phyloP scores from a whole-genome alignment of 2,113 vertebrate genomes.

The Corythornis cristatus region DNA sequence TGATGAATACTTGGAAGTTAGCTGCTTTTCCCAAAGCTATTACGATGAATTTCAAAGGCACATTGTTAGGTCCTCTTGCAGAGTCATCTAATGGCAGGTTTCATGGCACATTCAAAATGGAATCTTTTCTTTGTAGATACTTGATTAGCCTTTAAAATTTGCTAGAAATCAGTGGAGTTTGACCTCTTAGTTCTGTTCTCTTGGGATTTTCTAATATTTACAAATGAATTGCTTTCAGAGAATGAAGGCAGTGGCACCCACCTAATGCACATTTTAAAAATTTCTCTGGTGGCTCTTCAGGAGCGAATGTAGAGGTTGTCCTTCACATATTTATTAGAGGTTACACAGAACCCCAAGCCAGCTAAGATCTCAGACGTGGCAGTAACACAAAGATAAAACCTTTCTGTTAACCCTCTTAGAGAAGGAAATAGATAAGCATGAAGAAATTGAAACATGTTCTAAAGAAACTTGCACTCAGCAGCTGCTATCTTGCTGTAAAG shows the following conservation, averaged over 20 bases:
- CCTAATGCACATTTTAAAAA: not conserved
- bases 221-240: not conserved
- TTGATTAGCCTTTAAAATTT: not conserved
- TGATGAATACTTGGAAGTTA: not conserved
- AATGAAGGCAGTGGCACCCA: not conserved
- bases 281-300: not conserved
- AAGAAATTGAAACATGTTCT: slow-evolving; percentile 45
- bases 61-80: not conserved
- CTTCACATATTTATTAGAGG: slow-evolving; percentile 14
- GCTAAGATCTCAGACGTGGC: slow-evolving; percentile 9
- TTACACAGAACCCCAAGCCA: not conserved
- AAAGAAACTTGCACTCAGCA: not conserved
- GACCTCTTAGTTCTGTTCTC: not conserved
- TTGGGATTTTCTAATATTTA: not conserved
- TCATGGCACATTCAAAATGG: not conserved
- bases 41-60: rapidly evolving
- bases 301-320: not conserved
- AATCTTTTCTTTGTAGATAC: not conserved
- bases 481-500: slow-evolving; percentile 13
- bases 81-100: not conserved
- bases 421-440: slow-evolving; percentile 16
- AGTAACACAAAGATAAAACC: not conserved
- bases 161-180: not conserved
- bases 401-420: slow-evolving; percentile 21
- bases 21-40: not conserved